Evolutionary conservation across 2,888 invertebrate genomes (phyloP), one percentile per base, ranked within the genome.

Genomic region (Scaptomyza polygonia): DNA sequence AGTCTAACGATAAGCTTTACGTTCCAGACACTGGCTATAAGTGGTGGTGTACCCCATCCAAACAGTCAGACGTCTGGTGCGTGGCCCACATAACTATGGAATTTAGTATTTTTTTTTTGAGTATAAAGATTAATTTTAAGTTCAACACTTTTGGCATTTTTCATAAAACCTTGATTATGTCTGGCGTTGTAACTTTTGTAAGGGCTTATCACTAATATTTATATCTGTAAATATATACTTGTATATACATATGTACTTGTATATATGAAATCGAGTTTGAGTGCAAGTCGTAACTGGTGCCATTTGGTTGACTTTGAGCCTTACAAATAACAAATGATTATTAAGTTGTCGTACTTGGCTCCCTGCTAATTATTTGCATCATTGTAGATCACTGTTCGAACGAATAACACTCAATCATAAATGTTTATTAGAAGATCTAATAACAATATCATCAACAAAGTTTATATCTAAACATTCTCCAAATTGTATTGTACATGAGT

Each of bases 61-160:
- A 29, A 30, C 42, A 56, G 69, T 72, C 72, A 72, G 52, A 40
- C 70, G 59, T 69, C 45, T 54, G 45, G 21, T 51, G 51, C 71
- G 70, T 72, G 72, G 56, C 56, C 56, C 39, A 47, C 25, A 56
- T 56, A 36, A 49, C 16, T 32, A 21, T 3, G 3, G 21, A 4
- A 21, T 21, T 3, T 25, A 8, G 14, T 11, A n/a, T 29, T 36
- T 36, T 14, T 36, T n/a, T n/a, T n/a, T n/a, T n/a, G n/a, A n/a
- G n/a, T n/a, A n/a, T n/a, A n/a, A 32, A 18, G 40, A 40, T 39
- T 25, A 25, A 25, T 25, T 45, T 76, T 76, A 73, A 76, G 72
- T 73, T 49, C 45, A 66, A 11, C 25, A 36, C 32, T 47, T 21
- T 29, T 27, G 43, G 32, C 11, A 43, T 34, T 34, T 34, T n/a